Percentiles rank a stretch among this genome's conserved stretches.
These are phyloP conservation scores for Poecilobothrus nobilitatus DNA, from an alignment of 2,888 invertebrate genomes.

Conservation along the genomic window DNA sequence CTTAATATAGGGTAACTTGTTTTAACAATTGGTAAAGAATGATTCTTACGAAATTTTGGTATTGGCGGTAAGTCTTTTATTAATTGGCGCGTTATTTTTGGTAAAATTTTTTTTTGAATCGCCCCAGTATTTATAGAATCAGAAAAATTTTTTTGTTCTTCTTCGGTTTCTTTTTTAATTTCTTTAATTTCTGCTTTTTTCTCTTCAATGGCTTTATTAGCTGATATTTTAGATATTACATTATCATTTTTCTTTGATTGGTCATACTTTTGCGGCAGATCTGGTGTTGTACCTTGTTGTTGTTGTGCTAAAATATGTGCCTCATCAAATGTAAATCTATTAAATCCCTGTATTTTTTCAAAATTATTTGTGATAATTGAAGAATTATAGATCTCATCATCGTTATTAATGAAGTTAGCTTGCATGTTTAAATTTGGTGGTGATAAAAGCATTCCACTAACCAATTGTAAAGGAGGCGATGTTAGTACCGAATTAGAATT, in stretches of 20 bases:
- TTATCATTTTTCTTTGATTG: slow-evolving; percentile 14
- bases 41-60: slow-evolving; percentile 48
- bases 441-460: slow-evolving; percentile 39
- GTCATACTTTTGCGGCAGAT: neutral
- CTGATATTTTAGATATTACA: slow-evolving; percentile 18
- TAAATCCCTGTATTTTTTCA: slow-evolving; percentile 21
- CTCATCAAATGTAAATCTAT: slow-evolving; percentile 34
- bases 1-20: slow-evolving; percentile 62
- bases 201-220: slow-evolving; percentile 38
- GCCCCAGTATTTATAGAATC: slow-evolving; percentile 30
- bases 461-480: slow-evolving; percentile 39
- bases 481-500: slow-evolving; percentile 33
- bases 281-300: slow-evolving; percentile 16
- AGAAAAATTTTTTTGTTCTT: slow-evolving; percentile 29
- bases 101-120: slow-evolving; percentile 37
- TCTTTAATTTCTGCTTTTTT: slow-evolving; percentile 40
- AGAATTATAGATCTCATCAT: slow-evolving; percentile 9
- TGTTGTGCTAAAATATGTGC: slow-evolving; percentile 31
- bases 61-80: slow-evolving; percentile 55
- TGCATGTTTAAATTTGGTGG: slow-evolving; percentile 26
- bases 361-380: slow-evolving; percentile 2
- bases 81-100: slow-evolving; percentile 53
- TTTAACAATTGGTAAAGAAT: slow-evolving; percentile 29
- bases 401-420: slow-evolving; percentile 23
- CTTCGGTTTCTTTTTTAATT: slow-evolving; percentile 38